Evolutionary conservation across 1,140 invertebrate genomes (phyloP), one percentile per base, ranked within the genome.

Genomic region (Drosophila obscura): DNA sequence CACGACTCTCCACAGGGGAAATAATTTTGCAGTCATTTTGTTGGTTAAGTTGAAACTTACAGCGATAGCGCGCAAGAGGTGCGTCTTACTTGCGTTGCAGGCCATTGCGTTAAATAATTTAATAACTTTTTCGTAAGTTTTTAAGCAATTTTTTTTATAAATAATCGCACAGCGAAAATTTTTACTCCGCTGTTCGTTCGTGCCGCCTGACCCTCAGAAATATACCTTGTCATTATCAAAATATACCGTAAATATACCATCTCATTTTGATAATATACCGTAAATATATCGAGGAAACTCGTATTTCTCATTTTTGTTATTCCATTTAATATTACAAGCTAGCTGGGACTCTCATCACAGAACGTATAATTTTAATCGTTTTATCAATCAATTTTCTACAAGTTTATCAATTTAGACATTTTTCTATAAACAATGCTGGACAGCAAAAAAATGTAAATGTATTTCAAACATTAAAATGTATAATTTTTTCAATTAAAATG

Each of bases 1-100:
- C 82, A 87, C 78, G 52, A 73, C 26, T 57, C 44, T 45, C 19
- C 53, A 9, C 48, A 57, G 63, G 26, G 35, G 46, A n/a, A 45
- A 53, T 49, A 60, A 63, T 35, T 43, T 22, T 60, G 51, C 60
- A 56, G 49, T 31, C 63, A 67, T 69, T 71, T 80, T 90, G 35
- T 90, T 81, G 85, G 85, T 89, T 89, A 90, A 81, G 85, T 81
- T 53, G 58, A 41, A 50, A 92, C 91, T 92, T 91, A 92, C 91
- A 57, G 90, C 78, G 73, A 92, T 83, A 49, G 72, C 49, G 66
- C 91, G 90, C 69, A 92, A 66, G 50, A 92, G 82, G 46, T 87
- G 79, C 60, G 83, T 90, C 81, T 91, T 92, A 74, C 76, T 92
- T 67, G 91, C 91, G 57, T 85, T 92, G 72, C 83, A 85, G 71